These are phyloP conservation scores for Acanthornis magna DNA, from an alignment of 2,797 vertebrate species.

Conservation along the genomic window DNA sequence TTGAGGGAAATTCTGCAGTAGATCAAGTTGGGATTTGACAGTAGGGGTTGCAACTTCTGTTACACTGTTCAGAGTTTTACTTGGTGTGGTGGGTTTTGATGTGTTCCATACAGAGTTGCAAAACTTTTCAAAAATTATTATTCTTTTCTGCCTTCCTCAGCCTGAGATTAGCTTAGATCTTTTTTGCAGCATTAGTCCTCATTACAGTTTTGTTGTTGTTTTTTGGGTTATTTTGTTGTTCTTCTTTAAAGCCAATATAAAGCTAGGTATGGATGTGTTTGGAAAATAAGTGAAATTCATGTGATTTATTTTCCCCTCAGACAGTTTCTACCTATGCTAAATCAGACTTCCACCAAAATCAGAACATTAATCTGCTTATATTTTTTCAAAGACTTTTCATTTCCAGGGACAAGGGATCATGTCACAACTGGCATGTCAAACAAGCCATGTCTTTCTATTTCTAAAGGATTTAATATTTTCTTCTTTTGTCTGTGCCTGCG, in stretches of 20 bases:
- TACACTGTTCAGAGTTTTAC: background rate
- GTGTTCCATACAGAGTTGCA: background rate
- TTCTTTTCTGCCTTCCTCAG: background rate
- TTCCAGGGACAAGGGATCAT: background rate
- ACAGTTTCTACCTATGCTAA: background rate
- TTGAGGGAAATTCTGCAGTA: background rate
- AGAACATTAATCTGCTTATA: background rate
- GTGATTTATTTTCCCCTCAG: background rate
- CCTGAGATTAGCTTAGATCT: background rate
- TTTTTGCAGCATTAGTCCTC: background rate
- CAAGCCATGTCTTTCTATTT: background rate
- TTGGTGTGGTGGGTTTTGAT: background rate
- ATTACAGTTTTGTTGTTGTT: background rate
- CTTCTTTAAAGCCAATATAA: background rate
- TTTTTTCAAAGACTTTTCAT: background rate
- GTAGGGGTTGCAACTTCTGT: background rate
- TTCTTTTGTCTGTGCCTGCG: background rate
- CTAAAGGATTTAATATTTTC: background rate
- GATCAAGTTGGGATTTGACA: background rate
- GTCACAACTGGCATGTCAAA: background rate
- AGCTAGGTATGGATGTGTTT: background rate
- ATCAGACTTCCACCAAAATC: background rate
- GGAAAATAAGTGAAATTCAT: background rate
- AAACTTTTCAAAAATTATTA: background rate
- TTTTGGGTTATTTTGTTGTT: background rate